phyloP scores from a whole-genome alignment of 2,797 vertebrate genomes.

The Natrix natrix region DNA sequence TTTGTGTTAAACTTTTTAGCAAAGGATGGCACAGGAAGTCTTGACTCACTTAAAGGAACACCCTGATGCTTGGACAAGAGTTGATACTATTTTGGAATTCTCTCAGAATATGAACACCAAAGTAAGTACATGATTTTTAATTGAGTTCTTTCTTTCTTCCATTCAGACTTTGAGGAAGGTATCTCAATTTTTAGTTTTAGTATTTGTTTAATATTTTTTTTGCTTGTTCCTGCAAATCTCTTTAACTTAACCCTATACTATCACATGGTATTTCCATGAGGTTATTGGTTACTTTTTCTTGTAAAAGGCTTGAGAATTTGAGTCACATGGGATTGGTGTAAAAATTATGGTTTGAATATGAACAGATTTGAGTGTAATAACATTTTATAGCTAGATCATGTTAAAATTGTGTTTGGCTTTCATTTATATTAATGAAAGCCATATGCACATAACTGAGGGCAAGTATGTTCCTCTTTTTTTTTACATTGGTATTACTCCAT shows the following conservation, averaged over 20 bases:
- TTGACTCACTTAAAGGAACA: conserved; percentile 97
- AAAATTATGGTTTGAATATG: conserved; percentile 53
- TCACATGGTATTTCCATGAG: conserved; percentile 52
- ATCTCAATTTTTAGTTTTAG: conserved; percentile 70
- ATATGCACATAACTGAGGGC: conserved; percentile 10
- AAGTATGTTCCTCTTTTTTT: conserved; percentile 44
- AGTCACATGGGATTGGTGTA: conserved; percentile 41
- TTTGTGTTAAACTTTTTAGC: conserved; percentile 72
- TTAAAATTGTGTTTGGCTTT: conserved; percentile 52
- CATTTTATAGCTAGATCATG: conserved; percentile 55
- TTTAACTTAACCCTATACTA: conserved; percentile 65
- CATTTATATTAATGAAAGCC: conserved; percentile 39
- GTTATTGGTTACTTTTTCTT: conserved; percentile 46
- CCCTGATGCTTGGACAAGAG: conserved; percentile 96
- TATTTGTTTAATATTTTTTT: conserved; percentile 58
- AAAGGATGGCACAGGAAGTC: conserved; percentile 97
- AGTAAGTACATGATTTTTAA: conserved; percentile 80
- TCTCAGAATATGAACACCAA: conserved; percentile 99
- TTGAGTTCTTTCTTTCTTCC: conserved; percentile 71
- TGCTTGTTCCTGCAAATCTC: conserved; percentile 56
- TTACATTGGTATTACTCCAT: conserved; percentile 48
- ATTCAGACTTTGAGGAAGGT: conserved; percentile 88
- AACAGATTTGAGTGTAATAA: conserved; percentile 56
- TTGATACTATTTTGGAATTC: conserved; percentile 98
- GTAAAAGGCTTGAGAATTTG: conserved; percentile 55